Evolutionary conservation across 2,113 vertebrate species (phyloP).

Genomic region (Eclectus roratus): DNA sequence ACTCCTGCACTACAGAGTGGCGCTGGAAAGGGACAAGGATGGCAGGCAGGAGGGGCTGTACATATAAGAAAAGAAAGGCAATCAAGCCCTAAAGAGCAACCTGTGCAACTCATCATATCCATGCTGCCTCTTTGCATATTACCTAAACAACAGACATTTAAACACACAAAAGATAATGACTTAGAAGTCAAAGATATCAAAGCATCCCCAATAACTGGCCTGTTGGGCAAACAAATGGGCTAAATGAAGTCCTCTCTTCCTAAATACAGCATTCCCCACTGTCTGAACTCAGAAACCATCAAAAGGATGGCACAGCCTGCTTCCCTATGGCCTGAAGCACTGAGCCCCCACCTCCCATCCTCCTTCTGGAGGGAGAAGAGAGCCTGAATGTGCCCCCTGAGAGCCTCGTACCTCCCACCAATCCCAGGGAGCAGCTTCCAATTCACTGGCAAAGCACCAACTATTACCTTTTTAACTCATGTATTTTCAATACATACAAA

Average conservation of each 20-base stretch:
- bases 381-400: background rate
- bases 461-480: slow-evolving; percentile 52
- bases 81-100: background rate
- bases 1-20: background rate
- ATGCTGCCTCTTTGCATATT: background rate
- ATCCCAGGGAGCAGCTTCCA: background rate
- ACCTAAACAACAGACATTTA: rapidly evolving
- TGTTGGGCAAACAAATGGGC: background rate
- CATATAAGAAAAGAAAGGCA: background rate
- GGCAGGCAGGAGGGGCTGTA: rapidly evolving
- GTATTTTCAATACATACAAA: slow-evolving; percentile 65
- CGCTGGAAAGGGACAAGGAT: background rate
- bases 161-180: background rate
- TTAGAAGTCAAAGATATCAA: background rate
- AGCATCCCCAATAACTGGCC: rapidly evolving
- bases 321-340: background rate
- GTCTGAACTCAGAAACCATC: background rate
- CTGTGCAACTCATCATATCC: rapidly evolving
- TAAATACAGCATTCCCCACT: background rate
- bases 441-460: slow-evolving; percentile 37
- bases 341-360: background rate
- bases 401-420: background rate
- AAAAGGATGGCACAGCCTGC: background rate
- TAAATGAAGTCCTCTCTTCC: background rate
- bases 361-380: background rate